phyloP scores from a whole-genome alignment of 2,113 vertebrate genomes.

The Anarrhichthys ocellatus region DNA sequence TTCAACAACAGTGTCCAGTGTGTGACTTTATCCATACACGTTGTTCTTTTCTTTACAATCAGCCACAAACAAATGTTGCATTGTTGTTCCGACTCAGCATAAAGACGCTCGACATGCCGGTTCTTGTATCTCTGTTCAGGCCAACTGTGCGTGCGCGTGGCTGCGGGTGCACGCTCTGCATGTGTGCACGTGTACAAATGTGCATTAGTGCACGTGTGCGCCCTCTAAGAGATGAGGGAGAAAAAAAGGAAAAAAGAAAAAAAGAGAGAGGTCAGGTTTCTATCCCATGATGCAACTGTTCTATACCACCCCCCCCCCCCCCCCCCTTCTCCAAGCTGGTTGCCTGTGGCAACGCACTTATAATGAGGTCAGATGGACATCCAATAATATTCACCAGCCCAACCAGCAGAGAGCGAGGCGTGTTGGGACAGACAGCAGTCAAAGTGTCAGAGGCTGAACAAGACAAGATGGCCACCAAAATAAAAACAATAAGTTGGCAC shows the following conservation, averaged over 20 bases:
- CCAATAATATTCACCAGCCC: constrained; percentile 80
- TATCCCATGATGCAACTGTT: constrained; percentile 79
- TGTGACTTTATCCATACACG: constrained; percentile 1
- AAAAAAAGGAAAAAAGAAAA: constrained; percentile 11
- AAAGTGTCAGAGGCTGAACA: constrained; percentile 63
- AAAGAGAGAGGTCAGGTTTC: constrained; percentile 76
- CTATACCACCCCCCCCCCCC: background rate
- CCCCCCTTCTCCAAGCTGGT: constrained; percentile 50
- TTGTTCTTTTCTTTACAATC: constrained; percentile 28
- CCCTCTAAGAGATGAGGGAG: constrained; percentile 33
- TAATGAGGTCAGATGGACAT: constrained; percentile 85
- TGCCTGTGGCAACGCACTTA: constrained; percentile 75
- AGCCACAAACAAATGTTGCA: constrained; percentile 10
- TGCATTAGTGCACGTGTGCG: constrained; percentile 30
- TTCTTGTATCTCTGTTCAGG: constrained; percentile 58
- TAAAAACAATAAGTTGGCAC: constrained; percentile 1
- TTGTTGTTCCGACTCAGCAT: constrained; percentile 16
- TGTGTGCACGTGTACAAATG: constrained; percentile 32
- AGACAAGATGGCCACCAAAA: constrained; percentile 70
- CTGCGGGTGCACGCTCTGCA: background rate
- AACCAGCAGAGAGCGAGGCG: constrained; percentile 58
- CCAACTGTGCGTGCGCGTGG: constrained; percentile 2
- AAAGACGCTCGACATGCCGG: background rate
- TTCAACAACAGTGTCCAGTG: background rate
- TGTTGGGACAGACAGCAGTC: constrained; percentile 64